Evolutionary conservation across 2,888 invertebrate species (phyloP).

Genomic region (Scrobipalpa costella): DNA sequence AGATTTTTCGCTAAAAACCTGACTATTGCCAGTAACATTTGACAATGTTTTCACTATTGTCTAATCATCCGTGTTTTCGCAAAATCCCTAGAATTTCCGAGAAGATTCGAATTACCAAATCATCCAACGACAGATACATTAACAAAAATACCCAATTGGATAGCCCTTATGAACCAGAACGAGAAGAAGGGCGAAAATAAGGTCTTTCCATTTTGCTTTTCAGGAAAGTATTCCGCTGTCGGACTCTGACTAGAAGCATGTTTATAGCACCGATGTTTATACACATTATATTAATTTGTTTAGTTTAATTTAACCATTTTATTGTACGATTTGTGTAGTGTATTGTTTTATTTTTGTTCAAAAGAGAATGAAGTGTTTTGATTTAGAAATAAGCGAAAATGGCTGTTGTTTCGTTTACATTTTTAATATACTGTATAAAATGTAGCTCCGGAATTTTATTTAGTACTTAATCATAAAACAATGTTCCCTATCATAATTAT

Average conservation of each 20-base stretch:
- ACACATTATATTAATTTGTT: neutral
- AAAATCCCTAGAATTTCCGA: too few species aligned
- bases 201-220: conserved; percentile 44
- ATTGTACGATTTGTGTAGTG: neutral
- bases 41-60: too few species aligned
- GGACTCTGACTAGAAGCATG: conserved; percentile 57
- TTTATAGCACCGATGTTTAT: neutral
- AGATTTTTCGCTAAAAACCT: too few species aligned
- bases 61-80: too few species aligned
- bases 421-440: conserved; percentile 29
- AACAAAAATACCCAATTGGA: too few species aligned
- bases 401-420: conserved; percentile 44
- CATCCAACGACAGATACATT: too few species aligned
- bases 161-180: too few species aligned
- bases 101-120: too few species aligned
- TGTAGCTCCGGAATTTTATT: conserved; percentile 18
- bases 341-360: conserved; percentile 40
- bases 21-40: too few species aligned
- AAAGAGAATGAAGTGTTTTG: conserved; percentile 50
- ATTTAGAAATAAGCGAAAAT: conserved; percentile 65
- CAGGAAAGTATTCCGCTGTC: conserved; percentile 67
- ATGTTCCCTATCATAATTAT: too few species aligned
- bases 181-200: too few species aligned
- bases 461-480: neutral
- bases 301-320: conserved; percentile 7